Conservation (phyloP, 2,888 invertebrate species). For the Plebejus anna region DNA sequence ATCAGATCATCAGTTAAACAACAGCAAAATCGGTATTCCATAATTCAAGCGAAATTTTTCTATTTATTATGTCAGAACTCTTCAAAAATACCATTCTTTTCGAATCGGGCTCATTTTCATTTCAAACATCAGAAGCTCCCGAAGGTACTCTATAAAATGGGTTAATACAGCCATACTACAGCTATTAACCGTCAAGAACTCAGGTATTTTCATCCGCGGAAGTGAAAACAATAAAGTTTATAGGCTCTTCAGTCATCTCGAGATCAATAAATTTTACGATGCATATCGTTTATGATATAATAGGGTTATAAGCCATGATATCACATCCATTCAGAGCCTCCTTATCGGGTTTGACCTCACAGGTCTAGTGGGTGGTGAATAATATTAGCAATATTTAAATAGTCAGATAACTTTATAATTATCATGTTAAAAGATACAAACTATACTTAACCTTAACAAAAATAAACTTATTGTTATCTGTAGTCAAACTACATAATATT, state of each 20-base stretch:
- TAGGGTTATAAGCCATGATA: slow-evolving; percentile 4
- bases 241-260: not conserved
- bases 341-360: slow-evolving; percentile 14
- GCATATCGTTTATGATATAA: not conserved
- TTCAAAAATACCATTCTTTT: not conserved
- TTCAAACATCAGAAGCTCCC: not conserved
- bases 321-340: not conserved
- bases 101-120: not conserved
- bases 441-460: not conserved
- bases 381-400: slow-evolving; percentile 21
- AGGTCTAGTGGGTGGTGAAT: slow-evolving; percentile 8
- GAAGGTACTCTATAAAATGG: not conserved
- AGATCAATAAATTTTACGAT: slow-evolving; percentile 15
- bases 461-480: not conserved
- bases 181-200: slow-evolving; percentile 5
- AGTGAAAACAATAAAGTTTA: slow-evolving; percentile 15
- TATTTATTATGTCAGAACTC: not conserved
- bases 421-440: not conserved
- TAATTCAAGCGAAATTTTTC: too few species aligned
- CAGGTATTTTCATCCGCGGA: slow-evolving; percentile 15
- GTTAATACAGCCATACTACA: not conserved
- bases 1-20: too few species aligned
- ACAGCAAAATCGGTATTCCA: too few species aligned
- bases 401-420: not conserved
- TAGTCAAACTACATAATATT: not conserved